phyloP scores from a whole-genome alignment of 2,113 vertebrate genomes.

The Helogale parvula region DNA sequence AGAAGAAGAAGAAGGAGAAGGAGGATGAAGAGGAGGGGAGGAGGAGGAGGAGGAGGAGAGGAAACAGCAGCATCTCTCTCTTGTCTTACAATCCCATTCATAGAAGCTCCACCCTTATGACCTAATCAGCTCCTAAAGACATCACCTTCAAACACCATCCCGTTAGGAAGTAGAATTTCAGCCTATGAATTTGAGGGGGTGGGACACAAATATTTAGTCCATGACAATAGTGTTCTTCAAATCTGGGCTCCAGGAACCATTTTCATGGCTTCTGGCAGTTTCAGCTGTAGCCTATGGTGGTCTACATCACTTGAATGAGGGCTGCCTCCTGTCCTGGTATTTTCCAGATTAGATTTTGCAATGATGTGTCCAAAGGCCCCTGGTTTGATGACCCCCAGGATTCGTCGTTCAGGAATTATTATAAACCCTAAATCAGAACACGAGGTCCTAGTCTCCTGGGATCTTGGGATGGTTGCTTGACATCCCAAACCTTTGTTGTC shows the following conservation, averaged over 20 bases:
- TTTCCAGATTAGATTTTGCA: not conserved
- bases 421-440: not conserved
- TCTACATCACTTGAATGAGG: not conserved
- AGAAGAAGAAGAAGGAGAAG: no score
- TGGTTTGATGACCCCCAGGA: not conserved
- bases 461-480: not conserved
- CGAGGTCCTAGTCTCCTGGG: not conserved
- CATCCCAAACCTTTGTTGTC: not conserved
- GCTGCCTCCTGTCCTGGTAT: not conserved
- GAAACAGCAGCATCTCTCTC: not conserved
- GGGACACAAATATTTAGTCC: no score
- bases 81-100: not conserved
- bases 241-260: not conserved
- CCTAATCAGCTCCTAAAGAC: not conserved
- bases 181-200: fast-evolving
- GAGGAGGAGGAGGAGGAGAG: no score
- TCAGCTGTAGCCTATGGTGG: not conserved
- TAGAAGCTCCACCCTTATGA: fast-evolving
- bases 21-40: no score
- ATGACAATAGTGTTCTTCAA: no score
- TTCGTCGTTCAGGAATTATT: not conserved
- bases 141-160: not conserved
- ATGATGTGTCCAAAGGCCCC: not conserved
- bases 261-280: fast-evolving
- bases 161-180: not conserved